Conservation (phyloP, 2,113 vertebrate species). For the Rhinolophus ferrumequinum region DNA sequence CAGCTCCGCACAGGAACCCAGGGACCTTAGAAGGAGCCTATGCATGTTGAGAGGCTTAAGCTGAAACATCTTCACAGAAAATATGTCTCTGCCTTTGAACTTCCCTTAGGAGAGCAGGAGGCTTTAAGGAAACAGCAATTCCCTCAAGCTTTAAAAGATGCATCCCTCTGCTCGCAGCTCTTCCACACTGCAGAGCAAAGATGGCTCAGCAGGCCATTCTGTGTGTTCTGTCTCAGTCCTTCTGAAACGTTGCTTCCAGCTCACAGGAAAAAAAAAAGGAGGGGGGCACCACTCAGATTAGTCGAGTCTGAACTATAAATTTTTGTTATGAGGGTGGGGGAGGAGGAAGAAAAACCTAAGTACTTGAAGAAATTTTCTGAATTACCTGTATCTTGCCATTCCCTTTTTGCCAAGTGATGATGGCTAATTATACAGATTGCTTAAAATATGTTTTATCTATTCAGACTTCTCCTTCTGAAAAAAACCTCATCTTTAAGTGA, state of each 20-base stretch:
- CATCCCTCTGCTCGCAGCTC: not conserved
- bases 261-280: not conserved
- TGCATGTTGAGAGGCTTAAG: not conserved
- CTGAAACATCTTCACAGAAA: not conserved
- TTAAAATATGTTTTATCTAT: not conserved
- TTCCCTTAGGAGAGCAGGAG: not conserved
- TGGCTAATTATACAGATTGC: not conserved
- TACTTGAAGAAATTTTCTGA: not conserved
- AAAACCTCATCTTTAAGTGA: not conserved
- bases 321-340: not conserved
- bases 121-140: not conserved
- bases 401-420: not conserved
- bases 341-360: not conserved
- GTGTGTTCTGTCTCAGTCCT: not conserved
- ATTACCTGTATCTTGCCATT: not conserved
- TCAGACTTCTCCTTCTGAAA: not conserved
- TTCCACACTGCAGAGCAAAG: accelerated
- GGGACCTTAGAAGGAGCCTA: not conserved
- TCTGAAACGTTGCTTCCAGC: not conserved
- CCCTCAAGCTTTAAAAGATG: not conserved
- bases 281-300: not conserved
- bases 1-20: not conserved
- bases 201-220: not conserved
- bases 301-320: not conserved
- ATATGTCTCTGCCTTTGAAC: not conserved